phyloP scores from a whole-genome alignment of 2,888 invertebrate species.

The Platynereis dumerilii region DNA sequence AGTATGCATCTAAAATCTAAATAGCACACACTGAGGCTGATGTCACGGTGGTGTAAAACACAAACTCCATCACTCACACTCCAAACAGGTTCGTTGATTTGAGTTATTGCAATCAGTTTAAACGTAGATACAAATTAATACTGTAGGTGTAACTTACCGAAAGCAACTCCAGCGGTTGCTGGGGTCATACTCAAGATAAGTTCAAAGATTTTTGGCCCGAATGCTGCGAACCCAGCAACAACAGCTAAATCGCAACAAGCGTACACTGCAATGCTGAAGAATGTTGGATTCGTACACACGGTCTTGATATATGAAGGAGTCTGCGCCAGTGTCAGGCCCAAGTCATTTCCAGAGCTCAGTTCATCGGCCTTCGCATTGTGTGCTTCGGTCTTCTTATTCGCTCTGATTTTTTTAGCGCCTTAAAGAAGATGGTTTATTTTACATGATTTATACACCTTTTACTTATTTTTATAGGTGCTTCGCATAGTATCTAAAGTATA shows the following conservation, averaged over 20 bases:
- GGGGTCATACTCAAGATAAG: conserved; percentile 32
- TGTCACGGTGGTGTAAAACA: no score
- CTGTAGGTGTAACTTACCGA: conserved; percentile 39
- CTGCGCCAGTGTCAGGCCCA: not conserved
- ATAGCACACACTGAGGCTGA: no score
- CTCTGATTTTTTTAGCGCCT: conserved; percentile 32
- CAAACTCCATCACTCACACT: no score
- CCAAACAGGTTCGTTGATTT: no score
- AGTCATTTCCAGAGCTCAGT: conserved; percentile 2
- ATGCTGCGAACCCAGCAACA: conserved; percentile 36
- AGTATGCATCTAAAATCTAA: no score
- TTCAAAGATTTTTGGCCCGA: conserved; percentile 39
- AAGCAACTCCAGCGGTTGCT: conserved; percentile 31
- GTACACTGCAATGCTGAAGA: conserved; percentile 32
- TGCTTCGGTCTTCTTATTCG: conserved; percentile 28
- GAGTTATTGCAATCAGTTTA: no score
- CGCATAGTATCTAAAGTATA: no score
- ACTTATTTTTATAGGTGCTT: no score
- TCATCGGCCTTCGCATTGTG: conserved; percentile 27
- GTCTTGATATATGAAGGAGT: not conserved
- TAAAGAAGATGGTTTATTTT: no score
- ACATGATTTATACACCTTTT: no score
- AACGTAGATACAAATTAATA: no score
- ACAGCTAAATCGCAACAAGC: conserved; percentile 26
- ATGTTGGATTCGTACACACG: conserved; percentile 35